Conservation (phyloP, 2,888 invertebrate species). For the Polylopha cassiicola region DNA sequence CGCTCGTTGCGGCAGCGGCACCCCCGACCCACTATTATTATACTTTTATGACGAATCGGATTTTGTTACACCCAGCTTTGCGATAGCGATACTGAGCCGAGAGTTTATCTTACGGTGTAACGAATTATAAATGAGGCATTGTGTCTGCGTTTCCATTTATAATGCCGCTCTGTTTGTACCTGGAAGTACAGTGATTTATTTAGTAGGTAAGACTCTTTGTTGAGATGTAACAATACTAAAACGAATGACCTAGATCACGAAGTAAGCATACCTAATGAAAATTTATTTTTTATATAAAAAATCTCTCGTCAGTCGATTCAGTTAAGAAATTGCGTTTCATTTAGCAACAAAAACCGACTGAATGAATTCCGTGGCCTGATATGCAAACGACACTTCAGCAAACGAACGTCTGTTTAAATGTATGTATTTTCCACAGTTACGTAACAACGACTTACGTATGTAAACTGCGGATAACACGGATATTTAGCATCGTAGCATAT, state of each 20-base stretch:
- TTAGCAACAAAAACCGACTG: neutral
- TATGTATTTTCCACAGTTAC: too few species aligned
- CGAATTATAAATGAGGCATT: conserved; percentile 20
- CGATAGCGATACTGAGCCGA: conserved; percentile 42
- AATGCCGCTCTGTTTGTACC: conserved; percentile 16
- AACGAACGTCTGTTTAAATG: too few species aligned
- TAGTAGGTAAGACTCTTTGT: neutral
- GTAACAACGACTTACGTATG: too few species aligned
- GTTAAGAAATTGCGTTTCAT: too few species aligned
- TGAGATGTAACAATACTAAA: neutral
- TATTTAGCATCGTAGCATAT: neutral
- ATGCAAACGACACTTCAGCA: too few species aligned
- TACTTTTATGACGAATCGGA: conserved; percentile 77
- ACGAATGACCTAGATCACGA: too few species aligned
- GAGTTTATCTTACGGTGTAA: conserved; percentile 25
- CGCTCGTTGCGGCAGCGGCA: conserved; percentile 67
- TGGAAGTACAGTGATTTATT: neutral
- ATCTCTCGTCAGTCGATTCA: too few species aligned
- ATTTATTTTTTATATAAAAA: too few species aligned
- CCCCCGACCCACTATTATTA: conserved; percentile 75
- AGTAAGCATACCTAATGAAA: too few species aligned
- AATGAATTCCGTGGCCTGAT: neutral
- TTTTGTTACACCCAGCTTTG: conserved; percentile 63
- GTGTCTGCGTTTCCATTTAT: conserved; percentile 17
- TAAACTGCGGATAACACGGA: neutral